Conservation (phyloP, 2,797 vertebrate genomes). For the Trachurus trachurus region DNA sequence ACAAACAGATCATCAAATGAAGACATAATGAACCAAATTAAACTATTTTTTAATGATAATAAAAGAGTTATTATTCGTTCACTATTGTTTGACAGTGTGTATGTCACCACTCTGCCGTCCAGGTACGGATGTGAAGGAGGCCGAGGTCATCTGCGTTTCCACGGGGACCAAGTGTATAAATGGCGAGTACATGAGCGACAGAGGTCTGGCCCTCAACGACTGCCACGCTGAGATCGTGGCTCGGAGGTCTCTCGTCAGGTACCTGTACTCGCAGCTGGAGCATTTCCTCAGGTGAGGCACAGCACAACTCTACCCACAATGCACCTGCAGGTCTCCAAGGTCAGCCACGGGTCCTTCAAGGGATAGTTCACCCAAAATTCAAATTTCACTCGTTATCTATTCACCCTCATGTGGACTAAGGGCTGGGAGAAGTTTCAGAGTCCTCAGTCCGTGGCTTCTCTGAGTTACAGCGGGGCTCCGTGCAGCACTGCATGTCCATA, state of each 20-base stretch:
- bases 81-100: too few relatives aligned
- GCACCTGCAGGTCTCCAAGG: background rate
- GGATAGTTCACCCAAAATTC: too few relatives aligned
- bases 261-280: constrained; percentile 94
- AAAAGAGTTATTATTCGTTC: too few relatives aligned
- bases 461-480: too few relatives aligned
- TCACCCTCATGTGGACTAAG: too few relatives aligned
- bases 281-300: constrained; percentile 89
- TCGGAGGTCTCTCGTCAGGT: constrained; percentile 92
- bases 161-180: constrained; percentile 98
- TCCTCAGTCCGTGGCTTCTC: too few relatives aligned
- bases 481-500: too few relatives aligned
- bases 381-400: too few relatives aligned
- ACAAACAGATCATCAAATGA: too few relatives aligned
- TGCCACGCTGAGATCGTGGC: constrained; percentile 97
- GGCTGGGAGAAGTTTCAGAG: too few relatives aligned
- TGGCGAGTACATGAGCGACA: constrained; percentile 96
- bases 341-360: background rate
- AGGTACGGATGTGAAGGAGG: constrained; percentile 95
- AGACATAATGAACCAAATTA: too few relatives aligned
- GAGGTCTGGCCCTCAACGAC: constrained; percentile 94
- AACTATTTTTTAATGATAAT: too few relatives aligned
- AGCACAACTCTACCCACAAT: background rate
- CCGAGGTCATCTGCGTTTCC: constrained; percentile 94
- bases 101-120: background rate